Conservation (phyloP, 2,797 vertebrate genomes). For the Molothrus ater region DNA sequence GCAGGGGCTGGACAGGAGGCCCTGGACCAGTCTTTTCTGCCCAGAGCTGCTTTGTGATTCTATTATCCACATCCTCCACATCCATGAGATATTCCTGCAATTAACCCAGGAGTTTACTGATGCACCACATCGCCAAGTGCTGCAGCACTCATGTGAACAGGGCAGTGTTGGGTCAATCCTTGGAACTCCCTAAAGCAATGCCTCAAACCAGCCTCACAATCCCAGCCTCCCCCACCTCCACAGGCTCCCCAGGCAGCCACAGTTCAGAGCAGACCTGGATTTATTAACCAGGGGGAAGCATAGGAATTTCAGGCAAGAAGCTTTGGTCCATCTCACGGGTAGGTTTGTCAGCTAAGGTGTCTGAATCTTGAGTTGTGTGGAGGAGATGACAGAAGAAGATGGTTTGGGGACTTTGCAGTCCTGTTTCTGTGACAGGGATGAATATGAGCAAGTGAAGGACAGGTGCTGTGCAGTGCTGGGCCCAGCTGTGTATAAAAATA, state of each 20-base stretch:
- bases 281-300: not conserved
- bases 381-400: not conserved
- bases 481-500: slow-evolving; percentile 24
- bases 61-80: fast-evolving
- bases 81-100: not conserved
- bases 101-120: not conserved
- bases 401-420: not conserved
- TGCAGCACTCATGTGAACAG: no score
- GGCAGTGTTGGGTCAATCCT: not conserved
- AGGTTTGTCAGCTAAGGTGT: not conserved
- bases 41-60: not conserved
- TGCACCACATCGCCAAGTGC: not conserved
- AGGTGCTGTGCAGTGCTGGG: not conserved
- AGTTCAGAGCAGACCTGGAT: not conserved
- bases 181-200: not conserved
- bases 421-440: not conserved
- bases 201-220: not conserved
- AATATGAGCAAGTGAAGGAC: not conserved
- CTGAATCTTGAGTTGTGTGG: not conserved
- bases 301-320: not conserved
- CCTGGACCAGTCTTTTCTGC: not conserved
- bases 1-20: not conserved
- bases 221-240: not conserved
- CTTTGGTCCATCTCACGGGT: not conserved
- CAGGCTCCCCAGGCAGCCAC: fast-evolving